These are phyloP conservation scores for Nixonia krombeini DNA, from an alignment of 1,140 invertebrate species.

Conservation along the genomic window DNA sequence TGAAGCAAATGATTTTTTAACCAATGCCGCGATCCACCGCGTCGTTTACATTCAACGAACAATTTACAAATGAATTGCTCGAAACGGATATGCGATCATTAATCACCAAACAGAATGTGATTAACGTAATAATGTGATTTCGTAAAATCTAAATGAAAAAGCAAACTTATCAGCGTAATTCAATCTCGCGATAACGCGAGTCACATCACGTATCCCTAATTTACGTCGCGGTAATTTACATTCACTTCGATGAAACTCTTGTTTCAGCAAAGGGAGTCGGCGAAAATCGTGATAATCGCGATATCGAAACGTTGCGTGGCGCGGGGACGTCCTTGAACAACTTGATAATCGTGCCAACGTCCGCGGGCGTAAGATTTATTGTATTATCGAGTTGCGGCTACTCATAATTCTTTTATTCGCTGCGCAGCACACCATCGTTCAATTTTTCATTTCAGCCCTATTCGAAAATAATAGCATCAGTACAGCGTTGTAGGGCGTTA, in stretches of 20 bases:
- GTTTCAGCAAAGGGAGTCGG: constrained; percentile 18
- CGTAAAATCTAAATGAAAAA: background rate
- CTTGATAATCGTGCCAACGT: constrained; percentile 35
- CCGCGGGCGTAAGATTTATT: constrained; percentile 30
- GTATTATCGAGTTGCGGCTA: constrained; percentile 27
- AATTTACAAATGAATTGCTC: too few species aligned
- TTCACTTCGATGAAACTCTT: constrained; percentile 12
- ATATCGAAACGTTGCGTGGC: constrained; percentile 33
- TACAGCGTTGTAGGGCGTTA: constrained; percentile 10
- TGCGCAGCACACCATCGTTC: constrained; percentile 5
- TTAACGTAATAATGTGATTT: too few species aligned
- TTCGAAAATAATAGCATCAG: constrained; percentile 16
- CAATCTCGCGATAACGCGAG: constrained; percentile 14
- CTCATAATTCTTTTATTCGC: constrained; percentile 30
- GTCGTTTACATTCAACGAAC: too few species aligned
- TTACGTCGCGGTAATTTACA: constrained; percentile 18
- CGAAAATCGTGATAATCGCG: constrained; percentile 29
- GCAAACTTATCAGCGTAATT: constrained; percentile 1
- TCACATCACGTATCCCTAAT: constrained; percentile 18
- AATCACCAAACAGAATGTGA: background rate
- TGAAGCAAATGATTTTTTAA: too few species aligned
- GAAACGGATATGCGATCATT: constrained; percentile 5
- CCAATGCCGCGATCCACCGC: too few species aligned
- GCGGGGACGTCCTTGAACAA: constrained; percentile 26
- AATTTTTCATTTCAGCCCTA: constrained; percentile 31